Evolutionary conservation across 2,888 invertebrate species (phyloP).

Genomic region (Diarsia mendica): DNA sequence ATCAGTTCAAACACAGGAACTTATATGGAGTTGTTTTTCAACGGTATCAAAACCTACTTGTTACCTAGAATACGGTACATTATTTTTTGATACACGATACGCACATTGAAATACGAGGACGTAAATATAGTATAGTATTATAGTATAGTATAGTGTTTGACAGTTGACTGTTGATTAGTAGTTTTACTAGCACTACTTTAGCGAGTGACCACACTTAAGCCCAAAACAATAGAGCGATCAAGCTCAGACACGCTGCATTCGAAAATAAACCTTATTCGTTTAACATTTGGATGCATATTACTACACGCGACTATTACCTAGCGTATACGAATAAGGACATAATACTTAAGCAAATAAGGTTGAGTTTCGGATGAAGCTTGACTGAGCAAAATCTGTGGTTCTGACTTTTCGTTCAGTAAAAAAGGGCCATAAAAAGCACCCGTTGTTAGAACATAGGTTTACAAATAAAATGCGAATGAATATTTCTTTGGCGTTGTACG

Average conservation of each 20-base stretch:
- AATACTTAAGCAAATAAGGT: no score
- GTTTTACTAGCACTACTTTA: not conserved
- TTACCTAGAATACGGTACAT: not conserved
- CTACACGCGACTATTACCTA: not conserved
- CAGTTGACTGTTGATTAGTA: not conserved
- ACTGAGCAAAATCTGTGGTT: not conserved
- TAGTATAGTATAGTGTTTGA: not conserved
- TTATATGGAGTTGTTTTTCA: not conserved
- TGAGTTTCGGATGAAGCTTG: not conserved
- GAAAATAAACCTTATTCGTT: not conserved
- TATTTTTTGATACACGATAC: not conserved
- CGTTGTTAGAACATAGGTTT: no score
- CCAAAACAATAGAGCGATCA: not conserved
- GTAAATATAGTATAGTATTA: not conserved
- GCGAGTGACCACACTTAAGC: not conserved
- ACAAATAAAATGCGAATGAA: no score
- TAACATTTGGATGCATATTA: not conserved
- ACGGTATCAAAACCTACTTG: not conserved
- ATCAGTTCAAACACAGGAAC: no score
- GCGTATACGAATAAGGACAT: not conserved
- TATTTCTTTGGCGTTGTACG: no score
- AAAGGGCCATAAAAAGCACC: no score
- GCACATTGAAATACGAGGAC: not conserved
- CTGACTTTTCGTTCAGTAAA: not conserved
- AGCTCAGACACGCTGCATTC: not conserved